phyloP scores from a whole-genome alignment of 2,113 vertebrate species.

The Sander vitreus region DNA sequence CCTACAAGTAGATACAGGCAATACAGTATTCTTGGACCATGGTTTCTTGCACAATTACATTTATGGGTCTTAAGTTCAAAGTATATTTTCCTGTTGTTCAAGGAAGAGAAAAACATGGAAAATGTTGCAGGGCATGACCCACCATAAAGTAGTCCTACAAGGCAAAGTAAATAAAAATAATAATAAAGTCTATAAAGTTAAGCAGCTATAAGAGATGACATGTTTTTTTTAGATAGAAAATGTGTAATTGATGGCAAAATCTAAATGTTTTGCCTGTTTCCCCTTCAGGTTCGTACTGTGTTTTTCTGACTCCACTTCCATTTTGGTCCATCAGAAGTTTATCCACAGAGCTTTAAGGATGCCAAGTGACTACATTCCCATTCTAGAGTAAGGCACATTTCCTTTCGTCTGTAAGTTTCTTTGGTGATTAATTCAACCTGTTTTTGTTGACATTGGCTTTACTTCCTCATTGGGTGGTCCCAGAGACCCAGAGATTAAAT shows the following conservation, averaged over 20 bases:
- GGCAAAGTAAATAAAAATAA: background rate
- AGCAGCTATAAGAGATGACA: background rate
- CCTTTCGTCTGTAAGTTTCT: background rate
- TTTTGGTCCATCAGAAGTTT: conserved; percentile 17
- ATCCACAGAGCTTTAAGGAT: conserved; percentile 12
- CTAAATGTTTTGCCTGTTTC: background rate
- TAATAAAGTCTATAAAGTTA: background rate
- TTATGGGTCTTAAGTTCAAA: conserved; percentile 55
- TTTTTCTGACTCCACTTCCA: conserved; percentile 5
- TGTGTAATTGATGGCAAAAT: background rate
- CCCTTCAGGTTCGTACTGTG: conserved; percentile 31
- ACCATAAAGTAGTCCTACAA: background rate
- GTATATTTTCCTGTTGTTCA: conserved; percentile 15
- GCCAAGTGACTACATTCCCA: background rate
- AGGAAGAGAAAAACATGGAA: background rate
- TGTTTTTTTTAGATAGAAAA: background rate
- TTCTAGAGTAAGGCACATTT: conserved; percentile 66
- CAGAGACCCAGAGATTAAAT: background rate
- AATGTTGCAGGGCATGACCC: background rate
- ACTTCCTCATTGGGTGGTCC: background rate
- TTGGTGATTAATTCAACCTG: background rate
- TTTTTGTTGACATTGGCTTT: background rate
- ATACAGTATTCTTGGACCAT: conserved; percentile 38
- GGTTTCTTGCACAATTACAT: background rate
- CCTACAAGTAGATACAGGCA: background rate